Base-by-base conservation (phyloP, 2,888 invertebrate genomes). In the Gastracanthus pulcherrimus region DNA sequence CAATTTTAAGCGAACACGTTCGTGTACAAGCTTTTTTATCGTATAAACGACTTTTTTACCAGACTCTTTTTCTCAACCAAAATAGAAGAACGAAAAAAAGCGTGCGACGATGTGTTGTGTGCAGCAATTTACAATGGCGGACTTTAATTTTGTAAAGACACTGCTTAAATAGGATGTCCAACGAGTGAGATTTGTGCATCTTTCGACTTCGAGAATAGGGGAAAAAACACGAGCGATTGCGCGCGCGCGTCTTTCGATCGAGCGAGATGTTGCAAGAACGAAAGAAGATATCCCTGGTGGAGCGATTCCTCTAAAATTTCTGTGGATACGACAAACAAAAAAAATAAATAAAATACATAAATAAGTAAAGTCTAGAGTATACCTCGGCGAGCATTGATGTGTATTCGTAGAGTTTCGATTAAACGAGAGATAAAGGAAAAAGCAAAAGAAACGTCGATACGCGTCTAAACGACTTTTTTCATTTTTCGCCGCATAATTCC, bases 21-120 rank as follows among this genome's bases (percentile, higher is more conserved):
- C n/a, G n/a, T n/a, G n/a, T n/a, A n/a, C n/a, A n/a, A n/a, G n/a
- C n/a, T n/a, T n/a, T n/a, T n/a, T n/a, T n/a, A n/a, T n/a, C n/a
- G n/a, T 34, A 7, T 26, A 41, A 19, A 64, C 60, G 69, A 70
- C 38, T 69, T 80, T 80, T 76, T 75, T 80, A 80, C 71, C 70
- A 76, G 62, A 80, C 67, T 66, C 34, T 36, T 58, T 34, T 7
- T 55, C 31, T 66, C 66, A 51, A 36, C 36, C 48, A 36, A 77
- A 45, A 3, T 45, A 45, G 45, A 13, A n/a, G 19, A 71, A n/a
- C 29, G n/a, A 45, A 55, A 71, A 2, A 9, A n/a, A 19, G 41
- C 31, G 16, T n/a, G 9, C 13, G 34, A 26, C 41, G 23, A 71
- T 23, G 48, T 34, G 16, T n/a, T n/a, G 38, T 41, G 51, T 38